Evolutionary conservation across 1,140 invertebrate species (phyloP).

Genomic region (Metopolophium dirhodum): DNA sequence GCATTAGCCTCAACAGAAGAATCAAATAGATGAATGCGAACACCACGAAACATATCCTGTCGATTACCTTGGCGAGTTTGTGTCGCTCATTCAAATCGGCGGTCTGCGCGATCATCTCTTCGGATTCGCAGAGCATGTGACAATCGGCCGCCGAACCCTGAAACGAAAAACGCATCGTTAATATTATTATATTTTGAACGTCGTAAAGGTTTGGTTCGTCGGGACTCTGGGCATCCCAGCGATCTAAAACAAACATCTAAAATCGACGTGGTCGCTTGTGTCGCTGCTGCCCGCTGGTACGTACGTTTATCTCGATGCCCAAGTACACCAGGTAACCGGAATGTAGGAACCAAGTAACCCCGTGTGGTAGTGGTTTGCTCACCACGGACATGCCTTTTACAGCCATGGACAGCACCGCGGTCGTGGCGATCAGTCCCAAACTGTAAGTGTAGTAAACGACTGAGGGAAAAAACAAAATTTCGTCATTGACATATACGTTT

Average conservation of each 20-base stretch:
- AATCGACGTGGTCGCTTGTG: neutral
- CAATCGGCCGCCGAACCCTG: neutral
- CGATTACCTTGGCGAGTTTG: conserved; percentile 7
- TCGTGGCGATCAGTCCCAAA: neutral
- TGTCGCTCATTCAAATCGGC: neutral
- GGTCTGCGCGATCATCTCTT: neutral
- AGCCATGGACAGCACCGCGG: neutral
- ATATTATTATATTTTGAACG: neutral
- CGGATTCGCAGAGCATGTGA: conserved; percentile 30
- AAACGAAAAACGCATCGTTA: neutral
- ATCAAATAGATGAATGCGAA: conserved; percentile 10
- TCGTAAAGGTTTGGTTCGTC: neutral
- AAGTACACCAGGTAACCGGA: conserved; percentile 17
- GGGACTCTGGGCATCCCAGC: neutral
- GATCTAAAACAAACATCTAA: neutral
- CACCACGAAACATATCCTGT: conserved; percentile 30
- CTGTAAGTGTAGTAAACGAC: conserved; percentile 46
- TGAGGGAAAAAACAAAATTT: neutral
- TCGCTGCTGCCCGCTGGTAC: neutral
- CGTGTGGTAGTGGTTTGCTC: conserved; percentile 11
- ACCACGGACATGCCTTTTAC: neutral
- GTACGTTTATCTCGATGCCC: conserved; percentile 27
- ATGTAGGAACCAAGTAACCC: neutral
- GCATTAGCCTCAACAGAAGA: neutral
- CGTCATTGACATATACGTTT: neutral